Evolutionary conservation across 2,888 invertebrate genomes (phyloP).

Genomic region (Patella pellucida): DNA sequence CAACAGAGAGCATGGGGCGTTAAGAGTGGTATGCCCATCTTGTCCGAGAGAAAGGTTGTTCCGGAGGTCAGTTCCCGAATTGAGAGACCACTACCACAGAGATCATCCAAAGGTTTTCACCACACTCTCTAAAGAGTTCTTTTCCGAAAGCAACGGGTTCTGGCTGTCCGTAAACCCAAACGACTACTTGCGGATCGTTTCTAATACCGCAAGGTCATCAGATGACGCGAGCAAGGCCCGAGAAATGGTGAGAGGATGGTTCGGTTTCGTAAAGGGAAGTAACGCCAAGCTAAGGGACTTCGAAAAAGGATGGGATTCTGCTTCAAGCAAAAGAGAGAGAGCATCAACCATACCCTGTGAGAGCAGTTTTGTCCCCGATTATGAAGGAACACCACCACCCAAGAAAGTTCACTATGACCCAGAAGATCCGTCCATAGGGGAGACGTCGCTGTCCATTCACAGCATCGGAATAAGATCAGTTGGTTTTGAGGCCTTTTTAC

Average conservation of each 20-base stretch:
- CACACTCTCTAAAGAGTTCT: neutral
- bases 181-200: neutral
- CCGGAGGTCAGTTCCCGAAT: neutral
- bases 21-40: constrained; percentile 10
- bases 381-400: neutral
- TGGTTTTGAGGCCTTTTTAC: neutral
- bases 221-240: neutral
- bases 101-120: neutral
- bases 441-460: neutral
- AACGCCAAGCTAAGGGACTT: no score
- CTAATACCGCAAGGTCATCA: neutral
- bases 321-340: neutral
- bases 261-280: neutral
- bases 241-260: neutral
- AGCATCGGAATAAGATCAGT: neutral
- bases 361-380: neutral
- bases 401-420: neutral
- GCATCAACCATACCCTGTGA: neutral
- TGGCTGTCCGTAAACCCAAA: neutral
- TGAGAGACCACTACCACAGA: neutral
- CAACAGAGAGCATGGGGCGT: neutral
- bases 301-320: no score
- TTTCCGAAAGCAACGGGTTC: neutral
- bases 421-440: neutral
- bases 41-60: neutral